Conservation (phyloP, 2,797 vertebrate genomes). For the Parotocinclus haroldoi region DNA sequence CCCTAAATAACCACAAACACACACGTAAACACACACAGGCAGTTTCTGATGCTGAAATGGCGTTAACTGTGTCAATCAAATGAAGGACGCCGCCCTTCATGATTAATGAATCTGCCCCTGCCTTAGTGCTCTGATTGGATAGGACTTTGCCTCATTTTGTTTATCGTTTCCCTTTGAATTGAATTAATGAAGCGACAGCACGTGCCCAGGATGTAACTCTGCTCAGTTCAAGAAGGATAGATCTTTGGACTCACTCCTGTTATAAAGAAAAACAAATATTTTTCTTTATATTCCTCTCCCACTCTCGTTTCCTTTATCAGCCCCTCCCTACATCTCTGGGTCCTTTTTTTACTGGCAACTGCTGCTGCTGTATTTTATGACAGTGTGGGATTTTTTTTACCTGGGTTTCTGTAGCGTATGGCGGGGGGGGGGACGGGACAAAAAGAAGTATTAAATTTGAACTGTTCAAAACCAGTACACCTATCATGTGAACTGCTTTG, state of each 20-base stretch:
- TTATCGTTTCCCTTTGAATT: slow-evolving; percentile 58
- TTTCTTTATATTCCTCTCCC: slow-evolving; percentile 59
- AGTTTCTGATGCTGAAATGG: slow-evolving; percentile 64
- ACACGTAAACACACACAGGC: slow-evolving; percentile 67
- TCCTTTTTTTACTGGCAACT: slow-evolving; percentile 89
- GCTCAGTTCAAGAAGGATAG: slow-evolving; percentile 48
- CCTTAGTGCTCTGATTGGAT: slow-evolving; percentile 78
- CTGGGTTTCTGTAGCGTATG: slow-evolving; percentile 88
- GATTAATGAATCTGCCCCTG: slow-evolving; percentile 69
- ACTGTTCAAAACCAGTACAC: slow-evolving; percentile 75
- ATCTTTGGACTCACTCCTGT: slow-evolving; percentile 69
- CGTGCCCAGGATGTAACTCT: slow-evolving; percentile 66
- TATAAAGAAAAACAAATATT: slow-evolving; percentile 72
- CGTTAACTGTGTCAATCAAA: slow-evolving; percentile 69
- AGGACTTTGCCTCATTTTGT: slow-evolving; percentile 66
- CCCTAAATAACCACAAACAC: slow-evolving; percentile 67
- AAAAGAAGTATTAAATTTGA: slow-evolving; percentile 77
- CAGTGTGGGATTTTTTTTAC: slow-evolving; percentile 92
- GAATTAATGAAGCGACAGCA: slow-evolving; percentile 85
- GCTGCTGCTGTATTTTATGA: slow-evolving; percentile 99
- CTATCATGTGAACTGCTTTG: slow-evolving; percentile 12
- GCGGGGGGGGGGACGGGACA: slow-evolving; percentile 81
- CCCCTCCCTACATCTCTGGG: slow-evolving; percentile 51
- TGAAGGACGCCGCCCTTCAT: slow-evolving; percentile 68
- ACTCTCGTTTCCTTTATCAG: slow-evolving; percentile 34